Base-by-base conservation (phyloP, 2,888 invertebrate species). In the Heliconius sara region DNA sequence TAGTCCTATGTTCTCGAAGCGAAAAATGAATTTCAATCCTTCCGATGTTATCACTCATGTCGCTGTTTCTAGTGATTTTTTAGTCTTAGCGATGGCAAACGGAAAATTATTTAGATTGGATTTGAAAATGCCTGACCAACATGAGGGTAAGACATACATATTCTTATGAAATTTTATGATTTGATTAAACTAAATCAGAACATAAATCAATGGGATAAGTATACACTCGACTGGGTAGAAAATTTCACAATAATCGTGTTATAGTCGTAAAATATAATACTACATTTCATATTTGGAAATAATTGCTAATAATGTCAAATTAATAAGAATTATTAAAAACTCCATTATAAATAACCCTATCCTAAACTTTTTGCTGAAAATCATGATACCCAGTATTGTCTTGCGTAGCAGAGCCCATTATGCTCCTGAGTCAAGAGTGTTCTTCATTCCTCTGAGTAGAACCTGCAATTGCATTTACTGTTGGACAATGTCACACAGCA, bases 11-110 rank as follows among this genome's bases (percentile, higher is more conserved):
- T 99, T 99, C 91, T 97, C 96, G 57, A 98, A 98, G 90, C 97
- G 97, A 83, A 97, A 97, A 91, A 97, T 98, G 92, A 97, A 97
- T 85, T 97, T 98, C 83, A 96, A 97, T 81, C 97, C 99, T 1
- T 96, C 97, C 0, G 97, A 97, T 85, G 96, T 96, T 81, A 97
- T 99, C 83, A 97, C 97, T 5, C 97, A 98, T 88, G 95, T 98
- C 79, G 97, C 96, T 3, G 98, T 98, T 10, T 96, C 97, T 57
- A 98, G 97, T 88, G 98, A 98, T 89, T 97, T 97, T 89, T 94
- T 99, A 77, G 97, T 98, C 0, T 96, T 99, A 84, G 97, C 97
- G 2, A 97, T 99, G 97, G 97, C 97, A 27, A 98, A 98, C 88
- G 97, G 97, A 82, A 96, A 97, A 78, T 90, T 99, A 5, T 96